These are phyloP conservation scores for Scolopax bukidnonensis DNA, from an alignment of 2,797 vertebrate species.

Conservation along the genomic window DNA sequence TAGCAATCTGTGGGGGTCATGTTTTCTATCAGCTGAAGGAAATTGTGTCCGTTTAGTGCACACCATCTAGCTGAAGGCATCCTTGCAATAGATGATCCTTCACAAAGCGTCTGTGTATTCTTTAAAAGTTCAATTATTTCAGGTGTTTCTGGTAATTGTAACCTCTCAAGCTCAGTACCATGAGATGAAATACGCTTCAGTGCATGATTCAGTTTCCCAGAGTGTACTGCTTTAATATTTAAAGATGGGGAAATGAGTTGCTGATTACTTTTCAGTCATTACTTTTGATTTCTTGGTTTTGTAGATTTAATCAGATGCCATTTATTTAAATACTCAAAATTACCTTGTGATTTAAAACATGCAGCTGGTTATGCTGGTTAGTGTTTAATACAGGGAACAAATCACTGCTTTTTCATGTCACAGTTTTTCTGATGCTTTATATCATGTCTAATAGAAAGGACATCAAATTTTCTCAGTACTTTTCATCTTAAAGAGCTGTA, in stretches of 20 bases:
- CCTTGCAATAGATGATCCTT: background rate
- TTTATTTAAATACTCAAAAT: conserved; percentile 26
- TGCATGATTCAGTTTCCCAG: background rate
- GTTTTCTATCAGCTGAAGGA: background rate
- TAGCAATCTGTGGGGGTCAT: background rate
- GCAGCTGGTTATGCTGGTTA: background rate
- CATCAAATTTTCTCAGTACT: background rate
- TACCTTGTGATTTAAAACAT: background rate
- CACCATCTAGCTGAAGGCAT: background rate
- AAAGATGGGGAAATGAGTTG: background rate
- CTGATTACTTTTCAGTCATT: conserved; percentile 28
- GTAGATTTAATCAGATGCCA: background rate
- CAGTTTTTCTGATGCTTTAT: background rate
- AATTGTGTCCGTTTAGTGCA: background rate
- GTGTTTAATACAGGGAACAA: background rate
- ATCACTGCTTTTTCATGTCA: background rate
- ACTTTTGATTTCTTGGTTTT: background rate
- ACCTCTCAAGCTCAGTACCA: background rate
- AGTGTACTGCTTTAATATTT: background rate
- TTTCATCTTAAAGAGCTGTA: background rate
- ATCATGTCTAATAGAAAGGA: background rate
- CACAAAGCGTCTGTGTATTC: background rate
- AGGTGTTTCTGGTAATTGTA: background rate
- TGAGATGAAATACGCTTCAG: background rate
- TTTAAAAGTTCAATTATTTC: background rate